A percentile compares a stretch with the other conserved stretches of the same genome.
Evolutionary conservation across 2,113 vertebrate genomes (phyloP).

Genomic region (Myrmophylax atrothorax): DNA sequence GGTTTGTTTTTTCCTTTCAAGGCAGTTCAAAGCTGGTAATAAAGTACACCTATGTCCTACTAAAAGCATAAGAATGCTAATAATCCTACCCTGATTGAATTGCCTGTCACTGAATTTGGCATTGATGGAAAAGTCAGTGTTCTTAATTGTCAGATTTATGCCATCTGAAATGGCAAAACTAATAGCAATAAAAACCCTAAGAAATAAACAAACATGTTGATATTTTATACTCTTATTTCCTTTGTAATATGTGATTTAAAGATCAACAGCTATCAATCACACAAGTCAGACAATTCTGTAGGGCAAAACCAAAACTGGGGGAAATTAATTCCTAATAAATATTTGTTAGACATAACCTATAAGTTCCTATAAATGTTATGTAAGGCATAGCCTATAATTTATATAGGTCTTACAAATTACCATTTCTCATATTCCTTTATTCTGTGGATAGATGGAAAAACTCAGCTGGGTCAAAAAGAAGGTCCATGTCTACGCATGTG

Average conservation of each 20-base stretch:
- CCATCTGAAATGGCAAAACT: not conserved
- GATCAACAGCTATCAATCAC: not conserved
- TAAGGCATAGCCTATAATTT: not conserved
- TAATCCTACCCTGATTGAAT: not conserved
- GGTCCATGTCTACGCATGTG: accelerated
- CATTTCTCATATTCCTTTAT: not conserved
- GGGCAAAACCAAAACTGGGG: not conserved
- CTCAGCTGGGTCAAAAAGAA: not conserved
- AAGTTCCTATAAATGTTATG: not conserved
- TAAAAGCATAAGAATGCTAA: not conserved
- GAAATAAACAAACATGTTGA: not conserved
- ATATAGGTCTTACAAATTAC: accelerated
- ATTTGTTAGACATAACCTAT: not conserved
- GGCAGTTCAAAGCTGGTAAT: not conserved
- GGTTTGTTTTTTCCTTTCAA: not conserved
- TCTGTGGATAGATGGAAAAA: not conserved
- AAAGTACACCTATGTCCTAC: not conserved
- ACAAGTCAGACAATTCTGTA: not conserved
- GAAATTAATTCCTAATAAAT: not conserved
- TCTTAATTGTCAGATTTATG: constrained; percentile 28
- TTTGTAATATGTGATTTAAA: not conserved
- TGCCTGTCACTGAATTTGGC: not conserved
- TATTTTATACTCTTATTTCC: not conserved
- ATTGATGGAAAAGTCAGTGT: not conserved
- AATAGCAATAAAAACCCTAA: not conserved